These are phyloP conservation scores for Spodoptera littoralis DNA, from an alignment of 2,888 invertebrate species.

Conservation along the genomic window DNA sequence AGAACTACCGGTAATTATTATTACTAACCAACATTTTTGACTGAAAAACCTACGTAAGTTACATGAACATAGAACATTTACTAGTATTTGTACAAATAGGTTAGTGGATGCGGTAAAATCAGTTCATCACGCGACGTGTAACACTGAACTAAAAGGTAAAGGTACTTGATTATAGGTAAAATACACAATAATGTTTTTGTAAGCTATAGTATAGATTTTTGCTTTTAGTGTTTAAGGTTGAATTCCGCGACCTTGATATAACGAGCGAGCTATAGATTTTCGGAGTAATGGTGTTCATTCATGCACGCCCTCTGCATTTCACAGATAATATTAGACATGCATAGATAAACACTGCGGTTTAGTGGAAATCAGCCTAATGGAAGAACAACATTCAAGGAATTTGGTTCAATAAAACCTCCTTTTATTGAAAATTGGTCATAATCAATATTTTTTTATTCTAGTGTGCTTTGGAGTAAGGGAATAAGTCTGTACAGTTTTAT, in stretches of 20 bases:
- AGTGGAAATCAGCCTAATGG: too few species aligned
- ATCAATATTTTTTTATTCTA: too few species aligned
- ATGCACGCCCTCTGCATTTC: neutral
- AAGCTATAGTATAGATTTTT: neutral
- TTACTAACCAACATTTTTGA: constrained; percentile 8
- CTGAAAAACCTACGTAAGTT: constrained; percentile 6
- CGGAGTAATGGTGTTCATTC: neutral
- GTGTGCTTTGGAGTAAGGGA: neutral
- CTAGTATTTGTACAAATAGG: constrained; percentile 8
- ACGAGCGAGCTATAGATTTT: too few species aligned
- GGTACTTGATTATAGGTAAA: constrained; percentile 12
- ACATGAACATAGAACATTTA: constrained; percentile 12
- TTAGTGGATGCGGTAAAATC: constrained; percentile 20
- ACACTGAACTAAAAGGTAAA: neutral
- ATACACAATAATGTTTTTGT: constrained; percentile 3
- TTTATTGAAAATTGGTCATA: too few species aligned
- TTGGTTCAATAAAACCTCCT: too few species aligned
- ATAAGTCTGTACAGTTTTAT: constrained; percentile 16
- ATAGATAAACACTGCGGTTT: too few species aligned
- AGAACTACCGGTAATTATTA: constrained; percentile 22
- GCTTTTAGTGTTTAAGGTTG: too few species aligned
- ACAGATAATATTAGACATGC: too few species aligned
- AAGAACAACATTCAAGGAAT: too few species aligned
- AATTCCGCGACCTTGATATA: too few species aligned
- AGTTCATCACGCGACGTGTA: constrained; percentile 27